Conservation (phyloP, 1,140 invertebrate genomes). For the Aphis gossypii region DNA sequence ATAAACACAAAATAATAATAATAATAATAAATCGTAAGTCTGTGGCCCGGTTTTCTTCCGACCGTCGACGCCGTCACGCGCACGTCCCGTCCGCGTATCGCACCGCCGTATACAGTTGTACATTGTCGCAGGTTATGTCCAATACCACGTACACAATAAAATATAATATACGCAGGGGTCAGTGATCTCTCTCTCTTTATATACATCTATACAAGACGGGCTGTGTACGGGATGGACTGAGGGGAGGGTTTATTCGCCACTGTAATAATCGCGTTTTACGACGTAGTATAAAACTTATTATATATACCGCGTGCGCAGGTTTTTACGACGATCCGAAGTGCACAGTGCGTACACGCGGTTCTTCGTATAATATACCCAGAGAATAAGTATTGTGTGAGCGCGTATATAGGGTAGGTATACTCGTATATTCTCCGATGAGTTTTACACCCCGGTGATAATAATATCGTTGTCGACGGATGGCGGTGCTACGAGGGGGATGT, state of each 20-base stretch:
- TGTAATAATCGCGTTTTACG: slow-evolving; percentile 9
- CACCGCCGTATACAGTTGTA: neutral
- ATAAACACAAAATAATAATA: neutral
- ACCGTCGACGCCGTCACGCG: neutral
- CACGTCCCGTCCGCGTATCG: too few relatives aligned
- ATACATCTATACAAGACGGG: neutral
- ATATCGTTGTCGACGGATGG: neutral
- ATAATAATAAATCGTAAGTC: neutral
- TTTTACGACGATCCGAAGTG: neutral
- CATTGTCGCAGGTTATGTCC: slow-evolving; percentile 22
- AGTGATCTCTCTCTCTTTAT: neutral
- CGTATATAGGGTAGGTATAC: neutral
- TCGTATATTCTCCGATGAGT: neutral
- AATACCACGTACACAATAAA: neutral
- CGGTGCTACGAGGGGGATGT: neutral
- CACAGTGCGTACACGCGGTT: neutral
- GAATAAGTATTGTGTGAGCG: neutral
- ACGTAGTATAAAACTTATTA: neutral
- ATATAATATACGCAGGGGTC: neutral
- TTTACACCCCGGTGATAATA: slow-evolving; percentile 3
- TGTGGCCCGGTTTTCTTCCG: neutral
- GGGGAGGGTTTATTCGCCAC: neutral
- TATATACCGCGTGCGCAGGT: neutral
- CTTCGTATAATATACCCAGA: neutral
- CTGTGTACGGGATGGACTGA: neutral